phyloP scores from a whole-genome alignment of 2,113 vertebrate species.

The Telmatochromis sp. region DNA sequence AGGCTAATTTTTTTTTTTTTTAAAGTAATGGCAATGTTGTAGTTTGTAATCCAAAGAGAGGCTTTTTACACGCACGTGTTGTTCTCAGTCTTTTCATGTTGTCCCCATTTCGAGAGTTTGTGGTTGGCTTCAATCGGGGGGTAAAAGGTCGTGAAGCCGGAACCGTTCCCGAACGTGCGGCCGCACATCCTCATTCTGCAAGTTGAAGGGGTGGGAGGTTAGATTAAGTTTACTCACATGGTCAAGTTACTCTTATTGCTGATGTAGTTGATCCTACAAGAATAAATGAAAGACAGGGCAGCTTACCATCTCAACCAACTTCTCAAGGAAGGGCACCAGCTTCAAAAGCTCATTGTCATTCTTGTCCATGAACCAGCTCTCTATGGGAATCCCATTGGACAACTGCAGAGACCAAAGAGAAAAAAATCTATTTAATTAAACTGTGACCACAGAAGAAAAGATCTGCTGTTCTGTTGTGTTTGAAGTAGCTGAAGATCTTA shows the following conservation, averaged over 20 bases:
- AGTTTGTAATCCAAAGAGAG: constrained; percentile 82
- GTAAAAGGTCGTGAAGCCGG: constrained; percentile 96
- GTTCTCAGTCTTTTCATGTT: constrained; percentile 40
- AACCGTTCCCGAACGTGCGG: constrained; percentile 96
- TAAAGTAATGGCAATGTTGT: constrained; percentile 94
- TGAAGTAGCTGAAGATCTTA: background rate
- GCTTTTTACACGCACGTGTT: constrained; percentile 63
- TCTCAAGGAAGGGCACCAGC: constrained; percentile 98
- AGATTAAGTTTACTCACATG: background rate
- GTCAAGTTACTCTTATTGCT: background rate
- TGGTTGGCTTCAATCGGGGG: constrained; percentile 81
- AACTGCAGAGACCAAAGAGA: constrained; percentile 67
- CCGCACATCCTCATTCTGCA: constrained; percentile 94
- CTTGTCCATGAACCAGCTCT: constrained; percentile 99
- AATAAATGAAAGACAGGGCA: background rate
- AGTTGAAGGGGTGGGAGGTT: background rate
- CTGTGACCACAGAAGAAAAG: background rate
- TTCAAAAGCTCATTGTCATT: constrained; percentile 98
- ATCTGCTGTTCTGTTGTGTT: background rate
- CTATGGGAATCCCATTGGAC: constrained; percentile 99
- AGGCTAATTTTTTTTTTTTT: constrained; percentile 59
- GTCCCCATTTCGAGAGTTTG: constrained; percentile 4
- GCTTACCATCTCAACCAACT: constrained; percentile 94
- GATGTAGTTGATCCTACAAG: background rate
- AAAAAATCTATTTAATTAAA: background rate